Base-by-base conservation (phyloP, 2,888 invertebrate species). In the Ophion ellenae region DNA sequence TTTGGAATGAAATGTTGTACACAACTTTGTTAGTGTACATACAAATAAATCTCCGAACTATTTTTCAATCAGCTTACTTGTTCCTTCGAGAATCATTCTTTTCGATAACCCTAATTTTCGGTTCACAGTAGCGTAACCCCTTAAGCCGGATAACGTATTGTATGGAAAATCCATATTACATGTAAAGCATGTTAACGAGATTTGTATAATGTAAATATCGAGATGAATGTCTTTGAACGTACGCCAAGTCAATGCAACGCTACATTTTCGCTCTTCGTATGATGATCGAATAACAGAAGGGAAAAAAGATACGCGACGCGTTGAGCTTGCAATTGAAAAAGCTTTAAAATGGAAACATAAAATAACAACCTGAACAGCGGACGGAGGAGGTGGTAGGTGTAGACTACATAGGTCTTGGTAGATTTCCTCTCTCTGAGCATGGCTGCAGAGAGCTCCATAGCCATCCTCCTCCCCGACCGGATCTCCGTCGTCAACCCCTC, bases 381-480 rank as follows among this genome's bases (percentile, higher is more conserved):
- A 91, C 87, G 93, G 92, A 94, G 94, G 95, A 94, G 95, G 95
- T 94, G 95, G 95, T 94, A 94, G 94, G 90, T 93, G 94, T 93
- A 97, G 96, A 91, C 96, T 97, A 96, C 98, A 98, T 93, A 98
- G 96, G 96, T 98, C 98, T 95, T 98, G 98, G 96, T 98, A 98
- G 94, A 98, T 98, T 95, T 98, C 98, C 94, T 98, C 98, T 94
- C 97, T 97, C 95, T 96, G 96, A 93, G 96, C 95, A 94, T 96
- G 96, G 94, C 96, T 96, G 95, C 96, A 96, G 94, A 96, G 96
- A 94, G 95, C 96, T 91, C 96, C 95, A 94, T 96, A 96, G 93
- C 96, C 96, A 91, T 95, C 95, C 90, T 95, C 94, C 87, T 94
- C 96, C 89, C 95, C 95, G 87, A 92, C 94, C 86, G 91, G 90